Evolutionary conservation across 2,888 invertebrate genomes (phyloP).

Genomic region (Conistra vaccinii): DNA sequence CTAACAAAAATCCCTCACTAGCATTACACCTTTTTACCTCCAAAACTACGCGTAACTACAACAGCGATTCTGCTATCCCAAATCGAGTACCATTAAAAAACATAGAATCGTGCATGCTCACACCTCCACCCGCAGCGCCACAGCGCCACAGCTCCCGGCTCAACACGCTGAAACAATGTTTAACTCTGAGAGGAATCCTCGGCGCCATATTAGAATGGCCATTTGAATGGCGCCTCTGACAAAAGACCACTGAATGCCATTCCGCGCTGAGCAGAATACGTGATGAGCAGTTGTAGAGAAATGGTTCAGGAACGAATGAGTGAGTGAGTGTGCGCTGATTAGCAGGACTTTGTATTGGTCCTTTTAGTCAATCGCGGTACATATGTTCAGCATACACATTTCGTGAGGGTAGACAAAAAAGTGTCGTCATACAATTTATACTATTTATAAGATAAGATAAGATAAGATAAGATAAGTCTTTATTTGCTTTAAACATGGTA

Average conservation of each 20-base stretch:
- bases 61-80: neutral
- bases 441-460: no score
- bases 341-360: constrained; percentile 16
- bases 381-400: neutral
- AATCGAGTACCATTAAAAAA: constrained; percentile 7
- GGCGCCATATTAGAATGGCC: constrained; percentile 41
- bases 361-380: neutral
- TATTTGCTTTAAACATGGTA: no score
- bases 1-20: neutral
- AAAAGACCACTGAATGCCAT: constrained; percentile 53
- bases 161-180: constrained; percentile 45
- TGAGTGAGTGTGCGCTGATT: constrained; percentile 20
- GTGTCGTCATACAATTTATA: no score
- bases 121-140: neutral
- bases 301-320: constrained; percentile 19
- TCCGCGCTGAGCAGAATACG: constrained; percentile 38
- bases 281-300: constrained; percentile 43
- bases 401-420: neutral
- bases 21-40: neutral
- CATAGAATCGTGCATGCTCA: neutral
- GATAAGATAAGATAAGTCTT: no score
- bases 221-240: constrained; percentile 49
- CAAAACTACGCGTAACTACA: neutral
- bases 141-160: constrained; percentile 9
- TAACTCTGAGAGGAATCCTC: constrained; percentile 39